Conservation (phyloP, 2,888 invertebrate genomes). For the Bibio marci region DNA sequence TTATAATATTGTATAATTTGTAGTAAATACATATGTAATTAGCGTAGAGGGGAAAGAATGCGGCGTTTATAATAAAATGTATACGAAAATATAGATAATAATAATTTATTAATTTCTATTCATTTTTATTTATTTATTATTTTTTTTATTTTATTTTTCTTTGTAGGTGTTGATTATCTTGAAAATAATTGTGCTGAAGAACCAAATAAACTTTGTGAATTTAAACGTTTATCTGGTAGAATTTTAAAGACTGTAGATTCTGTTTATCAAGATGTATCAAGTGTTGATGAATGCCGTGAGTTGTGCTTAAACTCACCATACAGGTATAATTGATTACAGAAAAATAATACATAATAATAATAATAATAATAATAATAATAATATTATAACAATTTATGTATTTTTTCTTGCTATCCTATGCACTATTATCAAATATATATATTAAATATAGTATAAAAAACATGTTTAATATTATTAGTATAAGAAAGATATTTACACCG, state of each 20-base stretch:
- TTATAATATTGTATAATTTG: too few relatives aligned
- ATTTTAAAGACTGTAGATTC: conserved; percentile 88
- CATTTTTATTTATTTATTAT: not conserved
- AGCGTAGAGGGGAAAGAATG: too few relatives aligned
- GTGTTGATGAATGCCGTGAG: conserved; percentile 74
- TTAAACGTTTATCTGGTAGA: conserved; percentile 73
- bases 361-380: not conserved
- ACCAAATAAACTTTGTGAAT: conserved; percentile 86
- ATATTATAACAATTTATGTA: not conserved
- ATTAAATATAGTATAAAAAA: not conserved
- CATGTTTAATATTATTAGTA: too few relatives aligned
- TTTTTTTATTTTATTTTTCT: not conserved
- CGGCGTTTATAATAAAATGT: too few relatives aligned
- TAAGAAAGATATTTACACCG: not conserved
- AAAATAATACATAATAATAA: not conserved
- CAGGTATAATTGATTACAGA: conserved; percentile 24
- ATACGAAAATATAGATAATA: not conserved
- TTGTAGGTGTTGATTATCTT: conserved; percentile 53
- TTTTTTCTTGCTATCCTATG: not conserved
- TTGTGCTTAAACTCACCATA: conserved; percentile 78
- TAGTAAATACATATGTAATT: too few relatives aligned
- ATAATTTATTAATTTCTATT: not conserved
- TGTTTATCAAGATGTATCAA: conserved; percentile 76
- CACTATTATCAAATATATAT: not conserved
- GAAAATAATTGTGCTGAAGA: conserved; percentile 89